Base-by-base conservation (phyloP, 2,888 invertebrate genomes). In the Sepiola atlantica region DNA sequence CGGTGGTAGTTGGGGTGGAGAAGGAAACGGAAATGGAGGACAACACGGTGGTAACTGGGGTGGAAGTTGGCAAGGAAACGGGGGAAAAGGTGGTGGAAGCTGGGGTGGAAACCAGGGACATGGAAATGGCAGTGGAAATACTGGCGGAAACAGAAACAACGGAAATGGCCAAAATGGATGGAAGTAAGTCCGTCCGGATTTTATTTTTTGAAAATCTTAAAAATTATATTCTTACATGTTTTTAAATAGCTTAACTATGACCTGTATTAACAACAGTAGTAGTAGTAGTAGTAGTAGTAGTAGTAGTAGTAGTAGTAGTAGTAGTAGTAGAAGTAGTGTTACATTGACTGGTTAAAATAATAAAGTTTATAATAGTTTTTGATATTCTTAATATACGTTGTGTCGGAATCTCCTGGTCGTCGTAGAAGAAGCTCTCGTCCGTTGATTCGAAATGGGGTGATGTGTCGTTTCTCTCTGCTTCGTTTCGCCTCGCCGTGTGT, bases 261-360 rank as follows among this genome's bases (percentile, higher is more conserved):
- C 28, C 24, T 61, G 28, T 61, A 61, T 2, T 61, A 10, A 1
- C 1, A 24, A 24, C 8, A 10, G 35, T 10, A 21, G n/a, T 32
- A 32, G 35, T 35, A 91, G 90, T 90, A 90, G 90, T 90, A 90
- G 90, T 90, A 90, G 90, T 90, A 90, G 90, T 90, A 90, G 90
- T 90, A 90, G 90, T 90, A 90, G 90, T 90, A 90, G 90, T 90
- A 90, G 90, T 90, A 90, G 90, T 77, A 2, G 77, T 77, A 77
- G 77, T 77, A 77, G 77, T 77, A 77, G 77, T 77, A 77, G 77
- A 21, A 21, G 77, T 77, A 21, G 77, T 77, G 77, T 77, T 77
- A 24, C 24, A 21, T 18, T 77, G 18, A 77, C 24, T 77, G 77
- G 18, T 77, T n/a, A n/a, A n/a, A n/a, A n/a, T n/a, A n/a, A n/a